A percentile compares a stretch with the other conserved stretches of the same genome.
phyloP scores from a whole-genome alignment of 2,113 vertebrate species.

The Etheostoma spectabile region DNA sequence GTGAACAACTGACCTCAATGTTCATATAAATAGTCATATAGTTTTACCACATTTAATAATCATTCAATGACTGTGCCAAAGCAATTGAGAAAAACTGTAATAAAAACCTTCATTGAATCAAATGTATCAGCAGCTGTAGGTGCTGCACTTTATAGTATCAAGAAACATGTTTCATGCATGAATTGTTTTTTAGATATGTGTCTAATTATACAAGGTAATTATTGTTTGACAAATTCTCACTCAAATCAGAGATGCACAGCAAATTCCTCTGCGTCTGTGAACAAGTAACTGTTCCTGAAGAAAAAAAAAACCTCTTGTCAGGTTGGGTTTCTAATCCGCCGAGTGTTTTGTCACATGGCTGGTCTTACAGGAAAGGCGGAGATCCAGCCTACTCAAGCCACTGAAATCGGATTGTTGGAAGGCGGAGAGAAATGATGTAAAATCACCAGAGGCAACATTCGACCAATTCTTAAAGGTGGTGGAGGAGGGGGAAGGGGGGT shows the following conservation, averaged over 20 bases:
- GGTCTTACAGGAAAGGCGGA: constrained; percentile 67
- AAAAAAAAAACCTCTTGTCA: constrained; percentile 53
- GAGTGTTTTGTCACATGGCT: constrained; percentile 75
- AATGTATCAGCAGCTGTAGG: not conserved
- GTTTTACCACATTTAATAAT: too few relatives aligned
- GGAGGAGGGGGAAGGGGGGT: not conserved
- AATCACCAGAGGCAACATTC: constrained; percentile 81
- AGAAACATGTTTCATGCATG: not conserved
- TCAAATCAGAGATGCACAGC: constrained; percentile 1
- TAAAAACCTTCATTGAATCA: too few relatives aligned
- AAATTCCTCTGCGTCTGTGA: constrained; percentile 14
- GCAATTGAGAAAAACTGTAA: too few relatives aligned
- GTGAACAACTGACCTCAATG: too few relatives aligned
- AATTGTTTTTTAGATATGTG: not conserved
- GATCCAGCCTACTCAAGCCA: constrained; percentile 62
- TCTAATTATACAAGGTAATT: not conserved
- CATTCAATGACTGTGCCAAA: too few relatives aligned
- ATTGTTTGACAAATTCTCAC: not conserved
- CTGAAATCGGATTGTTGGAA: constrained; percentile 80
- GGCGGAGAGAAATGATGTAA: constrained; percentile 83
- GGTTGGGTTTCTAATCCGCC: constrained; percentile 65
- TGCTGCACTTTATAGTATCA: not conserved
- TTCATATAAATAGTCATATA: too few relatives aligned
- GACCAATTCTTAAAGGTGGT: constrained; percentile 48
- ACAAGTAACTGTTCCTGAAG: constrained; percentile 13